Evolutionary conservation across 1,140 invertebrate species (phyloP).

Genomic region (Xylocopa sonorina): DNA sequence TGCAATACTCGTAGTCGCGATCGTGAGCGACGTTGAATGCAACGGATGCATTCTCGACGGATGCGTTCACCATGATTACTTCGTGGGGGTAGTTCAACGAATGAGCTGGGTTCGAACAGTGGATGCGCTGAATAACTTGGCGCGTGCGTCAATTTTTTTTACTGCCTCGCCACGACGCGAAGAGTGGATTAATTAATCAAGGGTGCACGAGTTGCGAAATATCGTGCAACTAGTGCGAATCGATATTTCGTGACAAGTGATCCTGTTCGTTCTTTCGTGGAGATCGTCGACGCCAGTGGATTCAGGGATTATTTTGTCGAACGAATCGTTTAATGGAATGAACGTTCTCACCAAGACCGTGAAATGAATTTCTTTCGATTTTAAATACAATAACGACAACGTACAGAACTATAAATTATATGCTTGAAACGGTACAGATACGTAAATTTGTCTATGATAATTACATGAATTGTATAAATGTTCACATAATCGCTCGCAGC

Average conservation of each 20-base stretch:
- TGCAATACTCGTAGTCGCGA: constrained; percentile 36
- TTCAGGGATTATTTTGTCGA: too few species aligned
- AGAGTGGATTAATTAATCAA: not conserved
- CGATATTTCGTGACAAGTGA: too few species aligned
- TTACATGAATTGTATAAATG: not conserved
- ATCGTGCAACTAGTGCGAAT: too few species aligned
- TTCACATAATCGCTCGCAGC: constrained; percentile 43
- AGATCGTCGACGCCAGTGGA: too few species aligned
- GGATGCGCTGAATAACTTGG: not conserved
- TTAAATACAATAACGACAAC: too few species aligned
- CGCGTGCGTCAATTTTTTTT: constrained; percentile 43
- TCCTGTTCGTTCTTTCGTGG: too few species aligned
- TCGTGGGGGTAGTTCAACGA: not conserved
- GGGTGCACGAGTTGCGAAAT: not conserved
- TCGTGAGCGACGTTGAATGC: not conserved
- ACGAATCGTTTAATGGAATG: too few species aligned
- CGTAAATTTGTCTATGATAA: not conserved
- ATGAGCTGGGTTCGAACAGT: not conserved
- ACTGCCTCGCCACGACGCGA: not conserved
- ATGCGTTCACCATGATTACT: constrained; percentile 28
- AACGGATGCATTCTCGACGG: not conserved
- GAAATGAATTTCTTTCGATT: too few species aligned
- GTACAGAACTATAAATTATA: too few species aligned
- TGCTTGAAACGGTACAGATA: too few species aligned
- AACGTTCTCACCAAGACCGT: too few species aligned